These are phyloP conservation scores for Temnothorax unifasciatus DNA, from an alignment of 2,888 invertebrate genomes.

Conservation along the genomic window DNA sequence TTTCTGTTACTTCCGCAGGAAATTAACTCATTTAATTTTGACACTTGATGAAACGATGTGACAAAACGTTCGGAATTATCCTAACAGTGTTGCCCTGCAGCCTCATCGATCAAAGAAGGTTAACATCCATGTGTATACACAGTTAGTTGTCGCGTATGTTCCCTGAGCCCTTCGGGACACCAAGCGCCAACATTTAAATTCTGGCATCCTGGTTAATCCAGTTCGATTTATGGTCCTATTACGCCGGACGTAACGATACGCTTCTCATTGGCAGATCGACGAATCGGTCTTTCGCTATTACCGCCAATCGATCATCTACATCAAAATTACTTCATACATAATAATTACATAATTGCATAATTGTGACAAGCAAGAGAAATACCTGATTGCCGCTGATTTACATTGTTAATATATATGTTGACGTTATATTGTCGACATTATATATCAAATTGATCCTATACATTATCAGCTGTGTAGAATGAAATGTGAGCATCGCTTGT, in stretches of 20 bases:
- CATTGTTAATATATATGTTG: background rate
- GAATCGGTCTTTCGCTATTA: constrained; percentile 43
- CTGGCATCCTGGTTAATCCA: constrained; percentile 74
- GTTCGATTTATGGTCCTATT: constrained; percentile 74
- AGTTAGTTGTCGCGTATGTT: constrained; percentile 44
- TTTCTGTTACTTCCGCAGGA: background rate
- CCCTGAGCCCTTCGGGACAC: constrained; percentile 44
- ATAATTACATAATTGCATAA: constrained; percentile 34
- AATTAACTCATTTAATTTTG: constrained; percentile 16
- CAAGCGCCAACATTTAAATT: constrained; percentile 71
- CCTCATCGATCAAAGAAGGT: constrained; percentile 65
- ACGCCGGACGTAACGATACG: constrained; percentile 61
- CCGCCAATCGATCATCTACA: constrained; percentile 27
- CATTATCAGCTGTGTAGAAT: background rate
- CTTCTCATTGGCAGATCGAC: constrained; percentile 52
- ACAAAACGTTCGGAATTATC: constrained; percentile 29
- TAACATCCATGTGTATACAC: constrained; percentile 40
- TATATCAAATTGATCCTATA: background rate
- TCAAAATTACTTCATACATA: constrained; percentile 9
- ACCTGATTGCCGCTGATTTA: constrained; percentile 21
- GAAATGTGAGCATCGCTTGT: background rate
- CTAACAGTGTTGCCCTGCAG: constrained; percentile 28
- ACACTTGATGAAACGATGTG: background rate
- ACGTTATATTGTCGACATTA: background rate
- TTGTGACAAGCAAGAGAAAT: constrained; percentile 25